Percentiles rank a stretch among this genome's conserved stretches.
phyloP scores from a whole-genome alignment of 2,888 invertebrate genomes.

The Synergus gifuensis region DNA sequence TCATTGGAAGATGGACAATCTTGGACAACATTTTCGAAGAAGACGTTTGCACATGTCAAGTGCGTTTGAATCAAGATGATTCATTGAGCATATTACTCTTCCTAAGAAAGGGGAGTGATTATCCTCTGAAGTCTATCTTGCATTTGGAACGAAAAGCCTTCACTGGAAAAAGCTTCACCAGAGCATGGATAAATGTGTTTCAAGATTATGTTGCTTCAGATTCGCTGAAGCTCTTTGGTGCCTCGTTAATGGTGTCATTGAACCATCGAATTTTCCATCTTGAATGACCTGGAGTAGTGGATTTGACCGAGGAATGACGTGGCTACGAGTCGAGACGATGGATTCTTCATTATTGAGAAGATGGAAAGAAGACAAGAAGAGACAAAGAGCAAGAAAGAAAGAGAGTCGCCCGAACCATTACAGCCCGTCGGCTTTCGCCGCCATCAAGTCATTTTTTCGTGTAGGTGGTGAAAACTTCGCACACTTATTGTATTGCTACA shows the following conservation, averaged over 20 bases:
- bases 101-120: not conserved
- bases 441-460: constrained; percentile 44
- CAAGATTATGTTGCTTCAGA: constrained; percentile 9
- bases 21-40: not conserved
- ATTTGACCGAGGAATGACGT: constrained; percentile 39
- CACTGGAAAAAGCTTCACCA: not conserved
- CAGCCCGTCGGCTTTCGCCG: constrained; percentile 64
- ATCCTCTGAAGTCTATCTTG: constrained; percentile 10
- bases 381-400: constrained; percentile 49
- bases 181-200: not conserved
- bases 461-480: constrained; percentile 16
- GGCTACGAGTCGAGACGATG: constrained; percentile 41
- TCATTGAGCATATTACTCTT: constrained; percentile 1
- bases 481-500: constrained; percentile 17
- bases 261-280: constrained; percentile 44
- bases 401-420: constrained; percentile 50
- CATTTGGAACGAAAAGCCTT: constrained; percentile 20
- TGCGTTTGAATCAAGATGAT: constrained; percentile 33
- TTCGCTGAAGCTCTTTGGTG: constrained; percentile 10
- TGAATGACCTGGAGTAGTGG: constrained; percentile 41
- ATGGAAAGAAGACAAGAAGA: constrained; percentile 50
- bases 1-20: constrained; percentile 20
- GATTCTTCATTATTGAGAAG: constrained; percentile 38
- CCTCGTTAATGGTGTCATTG: not conserved
- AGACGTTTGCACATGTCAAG: constrained; percentile 21